Evolutionary conservation across 1,140 invertebrate species (phyloP).

Genomic region (Diachasmimorpha longicaudata): DNA sequence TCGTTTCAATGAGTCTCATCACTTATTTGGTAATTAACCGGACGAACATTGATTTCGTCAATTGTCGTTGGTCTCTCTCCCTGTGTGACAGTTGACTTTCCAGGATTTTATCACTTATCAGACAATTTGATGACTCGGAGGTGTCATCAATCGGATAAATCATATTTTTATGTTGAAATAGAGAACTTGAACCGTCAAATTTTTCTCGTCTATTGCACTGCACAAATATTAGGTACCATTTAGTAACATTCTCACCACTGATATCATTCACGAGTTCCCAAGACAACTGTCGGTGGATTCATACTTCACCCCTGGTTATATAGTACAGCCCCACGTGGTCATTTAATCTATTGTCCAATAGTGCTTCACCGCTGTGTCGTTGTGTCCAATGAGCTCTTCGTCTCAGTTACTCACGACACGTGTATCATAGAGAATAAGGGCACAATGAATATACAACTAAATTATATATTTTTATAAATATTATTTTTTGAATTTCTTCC

Average conservation of each 20-base stretch:
- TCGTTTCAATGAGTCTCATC: not conserved
- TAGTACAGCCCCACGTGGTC: slow-evolving; percentile 59
- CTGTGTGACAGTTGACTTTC: not conserved
- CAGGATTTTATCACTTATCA: not conserved
- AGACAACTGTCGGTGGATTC: slow-evolving; percentile 54
- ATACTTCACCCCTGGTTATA: slow-evolving; percentile 58
- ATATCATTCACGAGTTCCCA: slow-evolving; percentile 40
- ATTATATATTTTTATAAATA: not conserved
- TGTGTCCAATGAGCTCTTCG: slow-evolving; percentile 43
- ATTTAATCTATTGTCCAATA: slow-evolving; percentile 57
- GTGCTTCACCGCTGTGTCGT: slow-evolving; percentile 33
- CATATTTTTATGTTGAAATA: not conserved
- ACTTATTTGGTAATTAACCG: not conserved
- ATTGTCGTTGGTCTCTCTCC: not conserved
- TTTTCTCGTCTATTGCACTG: not conserved
- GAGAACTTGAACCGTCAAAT: not conserved
- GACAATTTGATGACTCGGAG: not conserved
- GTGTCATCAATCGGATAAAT: not conserved
- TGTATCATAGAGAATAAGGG: slow-evolving; percentile 50
- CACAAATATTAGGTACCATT: not conserved
- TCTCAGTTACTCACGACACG: slow-evolving; percentile 46
- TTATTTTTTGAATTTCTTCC: no score
- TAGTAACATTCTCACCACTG: slow-evolving; percentile 39
- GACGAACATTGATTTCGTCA: not conserved
- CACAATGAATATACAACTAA: slow-evolving; percentile 34